Percentiles rank a stretch among this genome's conserved stretches.
Conservation (phyloP, 1,140 invertebrate species). For the Trinorchestia longiramus region DNA sequence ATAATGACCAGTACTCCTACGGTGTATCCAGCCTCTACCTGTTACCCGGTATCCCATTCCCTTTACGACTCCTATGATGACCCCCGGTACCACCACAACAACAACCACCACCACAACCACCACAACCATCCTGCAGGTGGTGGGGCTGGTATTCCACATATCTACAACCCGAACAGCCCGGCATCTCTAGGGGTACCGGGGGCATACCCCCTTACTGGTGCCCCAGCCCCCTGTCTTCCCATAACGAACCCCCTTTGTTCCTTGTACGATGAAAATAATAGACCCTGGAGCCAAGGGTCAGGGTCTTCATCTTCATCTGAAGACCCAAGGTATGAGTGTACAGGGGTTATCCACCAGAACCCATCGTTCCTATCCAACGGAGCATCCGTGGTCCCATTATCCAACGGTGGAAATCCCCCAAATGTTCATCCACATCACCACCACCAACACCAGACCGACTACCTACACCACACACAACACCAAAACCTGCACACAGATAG, state of each 20-base stretch:
- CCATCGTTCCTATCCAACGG: conserved; percentile 7
- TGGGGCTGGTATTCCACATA: conserved; percentile 61
- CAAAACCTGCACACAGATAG: neutral
- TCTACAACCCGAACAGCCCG: conserved; percentile 60
- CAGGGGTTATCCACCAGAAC: conserved; percentile 37
- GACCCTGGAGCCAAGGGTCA: conserved; percentile 67
- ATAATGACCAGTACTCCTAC: conserved; percentile 67
- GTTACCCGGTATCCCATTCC: conserved; percentile 63
- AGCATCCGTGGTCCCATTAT: neutral
- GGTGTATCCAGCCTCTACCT: conserved; percentile 68
- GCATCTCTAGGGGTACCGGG: conserved; percentile 14
- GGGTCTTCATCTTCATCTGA: conserved; percentile 64
- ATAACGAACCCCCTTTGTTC: conserved; percentile 59
- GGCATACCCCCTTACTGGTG: neutral
- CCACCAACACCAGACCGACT: conserved; percentile 52
- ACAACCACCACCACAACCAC: conserved; percentile 56
- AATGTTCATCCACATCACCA: conserved; percentile 47
- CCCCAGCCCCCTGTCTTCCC: conserved; percentile 65
- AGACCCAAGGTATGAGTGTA: conserved; percentile 59
- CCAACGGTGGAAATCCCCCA: neutral
- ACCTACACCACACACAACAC: conserved; percentile 52
- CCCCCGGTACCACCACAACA: conserved; percentile 61
- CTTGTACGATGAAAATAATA: conserved; percentile 60
- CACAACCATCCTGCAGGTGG: neutral
- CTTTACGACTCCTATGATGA: conserved; percentile 57